Evolutionary conservation across 2,113 vertebrate species (phyloP).

Genomic region (Haliaeetus leucogaster): DNA sequence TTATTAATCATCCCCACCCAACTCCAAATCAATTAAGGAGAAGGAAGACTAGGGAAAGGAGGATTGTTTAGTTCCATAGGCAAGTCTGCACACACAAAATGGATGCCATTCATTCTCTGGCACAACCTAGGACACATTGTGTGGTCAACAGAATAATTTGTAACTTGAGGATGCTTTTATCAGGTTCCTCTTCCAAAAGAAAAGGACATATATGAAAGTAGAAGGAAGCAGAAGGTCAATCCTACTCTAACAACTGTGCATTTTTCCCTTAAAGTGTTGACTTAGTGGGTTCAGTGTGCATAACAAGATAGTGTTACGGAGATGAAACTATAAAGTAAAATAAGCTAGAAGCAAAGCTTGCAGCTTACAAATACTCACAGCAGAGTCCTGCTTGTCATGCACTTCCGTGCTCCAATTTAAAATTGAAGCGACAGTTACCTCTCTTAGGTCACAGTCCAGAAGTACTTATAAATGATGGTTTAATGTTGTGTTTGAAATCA

Average conservation of each 20-base stretch:
- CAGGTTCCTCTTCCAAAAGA: not conserved
- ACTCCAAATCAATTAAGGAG: constrained; percentile 24
- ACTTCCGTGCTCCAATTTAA: not conserved
- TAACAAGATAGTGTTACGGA: not conserved
- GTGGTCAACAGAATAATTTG: not conserved
- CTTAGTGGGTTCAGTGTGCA: not conserved
- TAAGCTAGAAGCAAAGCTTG: not conserved
- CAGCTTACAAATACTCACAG: not conserved
- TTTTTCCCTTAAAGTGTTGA: not conserved
- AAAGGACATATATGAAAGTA: not conserved
- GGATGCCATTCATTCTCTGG: not conserved
- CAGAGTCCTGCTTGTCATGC: not conserved
- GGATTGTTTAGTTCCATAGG: not conserved
- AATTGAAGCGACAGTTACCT: not conserved
- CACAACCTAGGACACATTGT: not conserved
- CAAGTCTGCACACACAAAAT: not conserved
- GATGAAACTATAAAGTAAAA: not conserved
- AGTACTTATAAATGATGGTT: not conserved
- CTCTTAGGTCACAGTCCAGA: not conserved
- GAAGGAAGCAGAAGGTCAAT: not conserved
- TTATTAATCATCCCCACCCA: constrained; percentile 71
- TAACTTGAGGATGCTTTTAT: not conserved
- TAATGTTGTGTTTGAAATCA: not conserved
- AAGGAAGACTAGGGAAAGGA: not conserved
- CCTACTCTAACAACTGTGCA: not conserved